Percentiles rank a stretch among this genome's conserved stretches.
Evolutionary conservation across 2,888 invertebrate genomes (phyloP).

Genomic region (Lepidonotus clava): DNA sequence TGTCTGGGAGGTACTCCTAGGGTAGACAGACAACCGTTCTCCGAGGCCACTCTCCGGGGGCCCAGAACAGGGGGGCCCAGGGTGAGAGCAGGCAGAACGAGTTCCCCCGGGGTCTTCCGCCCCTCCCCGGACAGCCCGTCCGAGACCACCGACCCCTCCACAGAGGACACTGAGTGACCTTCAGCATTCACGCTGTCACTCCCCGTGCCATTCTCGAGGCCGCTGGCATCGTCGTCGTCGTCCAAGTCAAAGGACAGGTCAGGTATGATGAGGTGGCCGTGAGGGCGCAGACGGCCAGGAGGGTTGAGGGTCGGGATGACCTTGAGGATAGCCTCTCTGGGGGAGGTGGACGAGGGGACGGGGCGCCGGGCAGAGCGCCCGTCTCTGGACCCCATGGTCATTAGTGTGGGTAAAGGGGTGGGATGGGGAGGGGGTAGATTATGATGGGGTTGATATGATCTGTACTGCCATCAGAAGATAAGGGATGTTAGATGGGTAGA

Average conservation of each 20-base stretch:
- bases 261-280: background rate
- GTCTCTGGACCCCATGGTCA: constrained; percentile 20
- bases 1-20: too few relatives aligned
- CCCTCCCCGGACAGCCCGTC: background rate
- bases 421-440: too few relatives aligned
- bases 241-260: constrained; percentile 19
- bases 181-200: background rate
- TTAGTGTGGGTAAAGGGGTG: background rate
- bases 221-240: background rate
- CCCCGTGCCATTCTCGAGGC: background rate
- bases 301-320: constrained; percentile 16
- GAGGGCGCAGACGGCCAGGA: too few relatives aligned
- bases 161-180: background rate
- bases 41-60: constrained; percentile 30
- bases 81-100: background rate
- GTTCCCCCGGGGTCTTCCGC: background rate
- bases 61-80: background rate
- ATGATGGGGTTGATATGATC: too few relatives aligned
- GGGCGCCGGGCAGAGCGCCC: background rate
- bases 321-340: background rate
- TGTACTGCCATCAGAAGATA: too few relatives aligned
- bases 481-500: too few relatives aligned
- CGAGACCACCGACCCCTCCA: background rate
- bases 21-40: background rate
- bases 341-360: background rate